Evolutionary conservation across 1,140 invertebrate genomes (phyloP), one percentile per base, ranked within the genome.

Genomic region (Anastrepha obliqua): DNA sequence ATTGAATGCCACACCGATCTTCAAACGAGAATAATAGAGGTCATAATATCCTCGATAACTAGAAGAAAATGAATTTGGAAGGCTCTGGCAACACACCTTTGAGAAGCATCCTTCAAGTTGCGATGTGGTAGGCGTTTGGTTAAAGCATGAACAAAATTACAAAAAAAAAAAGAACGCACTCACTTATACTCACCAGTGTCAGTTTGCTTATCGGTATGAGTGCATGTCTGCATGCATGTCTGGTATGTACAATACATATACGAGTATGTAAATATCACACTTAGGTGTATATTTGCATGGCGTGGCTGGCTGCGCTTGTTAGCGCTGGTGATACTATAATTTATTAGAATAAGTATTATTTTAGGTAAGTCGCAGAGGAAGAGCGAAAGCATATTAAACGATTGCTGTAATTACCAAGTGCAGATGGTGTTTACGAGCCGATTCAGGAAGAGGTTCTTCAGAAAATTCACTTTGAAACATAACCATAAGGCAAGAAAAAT

Each of bases 321-420:
- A 58, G 74, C 47, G 74, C 9, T 55, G 74, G 47, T 81, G 74
- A 55, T 15, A 81, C 74, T 55, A 55, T 81, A 81, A 81, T 55
- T 81, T 17, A 81, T 81, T 81, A 58, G 15, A 81, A 55, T 81
- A 81, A 44, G n/a, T n/a, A 74, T 47, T 47, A 47, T 74, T 39
- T 51, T 74, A 70, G 39, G 29, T 70, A 11, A 5, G n/a, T n/a
- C 0, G 62, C 7, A 20, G 62, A 6, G 39, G 13, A 11, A 42
- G 65, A 67, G 29, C 9, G 13, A 70, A 70, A 70, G 65, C 65
- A 11, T 29, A 70, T 29, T 44, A 29, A 70, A 13, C 29, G 29
- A 44, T 44, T 70, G 65, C 2, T 42, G 39, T 29, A 42, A 70
- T 70, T 70, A 70, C n/a, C 20, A 20, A 64, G n/a, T 64, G 62